phyloP scores from a whole-genome alignment of 2,113 vertebrate species.

The Chitala chitala region DNA sequence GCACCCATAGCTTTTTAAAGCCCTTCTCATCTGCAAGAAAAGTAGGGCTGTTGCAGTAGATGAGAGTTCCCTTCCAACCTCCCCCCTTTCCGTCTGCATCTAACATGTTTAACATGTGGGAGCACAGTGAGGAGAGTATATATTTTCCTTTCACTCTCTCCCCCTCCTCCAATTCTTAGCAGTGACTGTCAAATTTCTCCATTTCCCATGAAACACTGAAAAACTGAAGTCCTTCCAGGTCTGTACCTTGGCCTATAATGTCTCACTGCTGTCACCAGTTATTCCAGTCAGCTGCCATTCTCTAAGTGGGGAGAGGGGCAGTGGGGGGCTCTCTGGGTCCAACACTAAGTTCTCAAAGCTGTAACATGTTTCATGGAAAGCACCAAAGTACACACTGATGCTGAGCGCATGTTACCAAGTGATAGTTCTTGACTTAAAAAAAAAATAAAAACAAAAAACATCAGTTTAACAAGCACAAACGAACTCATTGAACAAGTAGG shows the following conservation, averaged over 20 bases:
- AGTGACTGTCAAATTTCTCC: not conserved
- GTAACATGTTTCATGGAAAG: conserved; percentile 46
- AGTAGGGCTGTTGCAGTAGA: conserved; percentile 15
- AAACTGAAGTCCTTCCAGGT: not conserved
- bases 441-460: conserved; percentile 22
- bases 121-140: conserved; percentile 12
- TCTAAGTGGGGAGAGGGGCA: conserved; percentile 46
- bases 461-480: conserved; percentile 48
- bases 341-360: conserved; percentile 46
- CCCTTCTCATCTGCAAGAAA: conserved; percentile 16
- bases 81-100: conserved; percentile 20
- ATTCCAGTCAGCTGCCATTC: conserved; percentile 53
- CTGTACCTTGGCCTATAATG: conserved; percentile 20
- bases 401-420: conserved; percentile 42
- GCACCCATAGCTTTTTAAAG: not conserved
- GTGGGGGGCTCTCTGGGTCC: conserved; percentile 40
- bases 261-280: conserved; percentile 45
- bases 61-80: conserved; percentile 19
- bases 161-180: not conserved
- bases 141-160: not conserved
- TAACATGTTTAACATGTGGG: conserved; percentile 29
- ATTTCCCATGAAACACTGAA: conserved; percentile 4
- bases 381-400: conserved; percentile 40
- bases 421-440: conserved; percentile 30
- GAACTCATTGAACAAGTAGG: conserved; percentile 47